A percentile compares a stretch with the other conserved stretches of the same genome.
Conservation (phyloP, 2,888 invertebrate species). For the Ennomos quercinarius region DNA sequence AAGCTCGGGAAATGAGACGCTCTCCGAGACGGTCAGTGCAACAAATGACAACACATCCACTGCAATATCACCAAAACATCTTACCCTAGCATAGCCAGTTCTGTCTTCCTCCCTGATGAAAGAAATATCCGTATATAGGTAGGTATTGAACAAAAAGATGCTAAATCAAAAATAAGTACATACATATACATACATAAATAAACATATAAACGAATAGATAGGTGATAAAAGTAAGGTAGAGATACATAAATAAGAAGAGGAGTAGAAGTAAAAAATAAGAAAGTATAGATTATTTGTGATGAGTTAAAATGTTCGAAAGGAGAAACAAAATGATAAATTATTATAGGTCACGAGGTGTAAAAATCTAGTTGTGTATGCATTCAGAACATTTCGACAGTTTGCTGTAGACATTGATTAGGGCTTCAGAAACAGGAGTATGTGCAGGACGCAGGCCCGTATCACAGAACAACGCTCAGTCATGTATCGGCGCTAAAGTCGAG, state of each 20-base stretch:
- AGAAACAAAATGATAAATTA: constrained; percentile 34
- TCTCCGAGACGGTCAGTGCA: constrained; percentile 56
- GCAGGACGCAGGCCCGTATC: constrained; percentile 41
- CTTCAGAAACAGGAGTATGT: constrained; percentile 34
- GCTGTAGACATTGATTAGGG: constrained; percentile 27
- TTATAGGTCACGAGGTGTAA: constrained; percentile 38
- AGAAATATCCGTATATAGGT: constrained; percentile 72
- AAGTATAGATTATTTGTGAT: constrained; percentile 40
- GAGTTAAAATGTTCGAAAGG: constrained; percentile 42
- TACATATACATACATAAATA: constrained; percentile 48
- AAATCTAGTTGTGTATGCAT: constrained; percentile 61
- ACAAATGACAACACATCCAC: constrained; percentile 67
- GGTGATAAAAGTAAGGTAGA: constrained; percentile 33
- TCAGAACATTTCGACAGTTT: constrained; percentile 72
- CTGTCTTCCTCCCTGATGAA: constrained; percentile 86
- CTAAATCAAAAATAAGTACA: constrained; percentile 37
- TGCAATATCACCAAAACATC: constrained; percentile 78
- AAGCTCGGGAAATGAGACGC: constrained; percentile 46
- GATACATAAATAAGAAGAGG: constrained; percentile 41
- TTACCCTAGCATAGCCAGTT: constrained; percentile 85
- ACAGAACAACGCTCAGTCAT: no score
- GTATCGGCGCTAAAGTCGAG: no score
- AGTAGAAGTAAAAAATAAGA: constrained; percentile 33
- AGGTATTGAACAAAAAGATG: constrained; percentile 48
- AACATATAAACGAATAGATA: constrained; percentile 39